Evolutionary conservation across 2,797 vertebrate genomes (phyloP).

Genomic region (Danio tinwini): DNA sequence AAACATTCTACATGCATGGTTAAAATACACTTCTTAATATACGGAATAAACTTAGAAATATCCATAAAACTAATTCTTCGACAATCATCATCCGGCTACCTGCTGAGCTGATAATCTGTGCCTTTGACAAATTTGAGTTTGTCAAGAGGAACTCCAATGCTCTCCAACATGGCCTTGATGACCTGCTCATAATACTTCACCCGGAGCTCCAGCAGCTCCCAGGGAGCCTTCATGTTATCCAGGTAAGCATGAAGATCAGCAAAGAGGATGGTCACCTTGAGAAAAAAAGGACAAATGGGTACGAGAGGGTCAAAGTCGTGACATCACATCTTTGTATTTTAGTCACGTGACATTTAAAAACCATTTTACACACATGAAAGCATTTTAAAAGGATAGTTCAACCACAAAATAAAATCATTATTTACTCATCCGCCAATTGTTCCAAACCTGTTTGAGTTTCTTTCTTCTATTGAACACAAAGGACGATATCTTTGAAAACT

Average conservation of each 20-base stretch:
- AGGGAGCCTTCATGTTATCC: constrained; percentile 99
- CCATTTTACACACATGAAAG: no score
- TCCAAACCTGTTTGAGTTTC: no score
- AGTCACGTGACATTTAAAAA: no score
- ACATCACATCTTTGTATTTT: no score
- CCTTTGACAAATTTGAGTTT: constrained; percentile 92
- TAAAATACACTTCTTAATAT: not conserved
- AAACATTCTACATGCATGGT: not conserved
- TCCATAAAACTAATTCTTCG: not conserved
- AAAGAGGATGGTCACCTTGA: constrained; percentile 87
- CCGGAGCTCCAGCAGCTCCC: constrained; percentile 94
- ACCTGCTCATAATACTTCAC: constrained; percentile 92
- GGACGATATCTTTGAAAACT: no score
- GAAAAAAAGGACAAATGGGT: constrained; percentile 1
- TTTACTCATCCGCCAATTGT: no score
- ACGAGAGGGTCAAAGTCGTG: no score
- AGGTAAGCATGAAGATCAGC: constrained; percentile 95
- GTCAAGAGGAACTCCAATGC: constrained; percentile 92
- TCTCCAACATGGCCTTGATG: constrained; percentile 97
- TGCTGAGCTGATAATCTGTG: constrained; percentile 95
- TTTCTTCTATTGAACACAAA: no score
- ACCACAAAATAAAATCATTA: no score
- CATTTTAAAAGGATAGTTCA: no score
- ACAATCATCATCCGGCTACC: constrained; percentile 73
- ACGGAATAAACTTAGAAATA: not conserved